Base-by-base conservation (phyloP, 2,113 vertebrate species). In the Nymphicus hollandicus region DNA sequence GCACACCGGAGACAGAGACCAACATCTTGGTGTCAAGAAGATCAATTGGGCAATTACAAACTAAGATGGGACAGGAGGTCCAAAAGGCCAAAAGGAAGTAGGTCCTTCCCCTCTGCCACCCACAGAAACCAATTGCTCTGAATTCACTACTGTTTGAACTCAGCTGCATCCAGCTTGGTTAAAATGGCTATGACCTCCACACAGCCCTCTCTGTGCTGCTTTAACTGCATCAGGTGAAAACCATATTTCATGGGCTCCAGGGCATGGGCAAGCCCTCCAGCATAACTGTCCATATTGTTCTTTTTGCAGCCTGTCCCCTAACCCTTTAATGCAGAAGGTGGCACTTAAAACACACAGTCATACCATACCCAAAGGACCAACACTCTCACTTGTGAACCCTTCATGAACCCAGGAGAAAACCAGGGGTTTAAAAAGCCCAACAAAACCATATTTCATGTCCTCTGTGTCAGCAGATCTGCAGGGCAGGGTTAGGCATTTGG, bases 1-100 rank as follows among this genome's bases (percentile, higher is more conserved):
- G 2, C 18, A 31, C 8, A 17, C 0, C 0, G 1, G 41, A 53
- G n/a, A 83, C 43, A 35, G 33, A 66, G 27, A 8, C 24, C 6
- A 31, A 22, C 16, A 22, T 77, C 37, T 35, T 27, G 11, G 27
- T 41, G 33, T 69, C 39, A 17, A 65, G 64, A 87, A 56, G 43
- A 53, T 27, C 11, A 43, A 4, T 7, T 1, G 11, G 29, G 14
- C 14, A 70, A 83, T 44, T 58, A 20, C 39, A 66, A 71, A 31
- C 10, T 12, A 23, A 61, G 22, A 22, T 14, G n/a, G 20, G 64
- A 60, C 10, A 60, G 56, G 35, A 85, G 43, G 23, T 63, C 56
- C 17, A 24, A 78, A 69, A 58, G 46, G 46, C 56, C 16, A 22
- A 81, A 72, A 58, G 37, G 46, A 79, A 80, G 11, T 3, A 43